A percentile compares a stretch with the other conserved stretches of the same genome.
These are phyloP conservation scores for Capitulum mitella DNA, from an alignment of 2,888 invertebrate species.

Conservation along the genomic window DNA sequence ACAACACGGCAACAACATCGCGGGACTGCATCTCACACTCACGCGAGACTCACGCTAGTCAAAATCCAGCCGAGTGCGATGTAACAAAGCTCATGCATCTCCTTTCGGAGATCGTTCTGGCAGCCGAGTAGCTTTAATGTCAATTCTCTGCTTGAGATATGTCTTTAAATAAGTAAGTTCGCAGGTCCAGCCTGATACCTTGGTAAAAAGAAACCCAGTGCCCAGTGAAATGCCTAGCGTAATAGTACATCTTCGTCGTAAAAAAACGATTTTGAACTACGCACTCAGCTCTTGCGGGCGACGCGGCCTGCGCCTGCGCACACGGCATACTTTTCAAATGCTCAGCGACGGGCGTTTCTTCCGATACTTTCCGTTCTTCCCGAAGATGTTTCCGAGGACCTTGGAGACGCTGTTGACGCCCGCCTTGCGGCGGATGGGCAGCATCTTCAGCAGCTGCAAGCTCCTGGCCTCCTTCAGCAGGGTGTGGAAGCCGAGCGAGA, in stretches of 20 bases:
- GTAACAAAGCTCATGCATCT: background rate
- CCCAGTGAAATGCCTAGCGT: too few species aligned
- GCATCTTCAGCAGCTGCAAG: conserved; percentile 59
- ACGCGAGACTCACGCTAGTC: background rate
- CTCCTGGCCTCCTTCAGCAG: conserved; percentile 66
- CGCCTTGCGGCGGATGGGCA: conserved; percentile 55
- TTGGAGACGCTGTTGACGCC: conserved; percentile 35
- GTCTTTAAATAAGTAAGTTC: too few species aligned
- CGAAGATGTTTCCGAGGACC: conserved; percentile 41
- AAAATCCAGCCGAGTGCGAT: background rate
- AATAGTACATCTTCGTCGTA: too few species aligned
- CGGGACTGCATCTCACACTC: background rate
- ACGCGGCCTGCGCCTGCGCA: too few species aligned
- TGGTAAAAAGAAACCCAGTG: too few species aligned
- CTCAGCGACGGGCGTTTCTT: conserved; percentile 32
- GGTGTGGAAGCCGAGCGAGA: conserved; percentile 67
- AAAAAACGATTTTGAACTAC: too few species aligned
- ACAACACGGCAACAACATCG: background rate
- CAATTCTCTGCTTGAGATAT: too few species aligned
- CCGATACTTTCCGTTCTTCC: conserved; percentile 30
- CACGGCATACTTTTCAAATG: conserved; percentile 10
- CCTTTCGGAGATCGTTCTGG: background rate
- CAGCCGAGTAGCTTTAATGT: background rate
- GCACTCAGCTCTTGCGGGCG: too few species aligned
- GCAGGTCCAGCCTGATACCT: too few species aligned